These are phyloP conservation scores for Gorsachius magnificus DNA, from an alignment of 2,797 vertebrate species.

Conservation along the genomic window DNA sequence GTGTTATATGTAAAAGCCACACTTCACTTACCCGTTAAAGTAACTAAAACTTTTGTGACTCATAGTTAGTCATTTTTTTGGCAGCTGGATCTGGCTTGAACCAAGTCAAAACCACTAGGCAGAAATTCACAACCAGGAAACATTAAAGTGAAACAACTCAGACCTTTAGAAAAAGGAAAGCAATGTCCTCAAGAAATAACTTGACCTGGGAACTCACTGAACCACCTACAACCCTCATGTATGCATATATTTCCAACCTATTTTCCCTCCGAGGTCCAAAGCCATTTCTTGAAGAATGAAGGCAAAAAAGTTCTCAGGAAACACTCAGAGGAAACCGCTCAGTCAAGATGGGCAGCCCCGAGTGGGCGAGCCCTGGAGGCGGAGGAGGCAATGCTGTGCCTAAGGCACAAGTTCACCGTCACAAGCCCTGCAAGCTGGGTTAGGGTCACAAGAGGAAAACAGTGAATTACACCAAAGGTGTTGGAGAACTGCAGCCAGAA, in stretches of 20 bases:
- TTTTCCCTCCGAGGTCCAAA: neutral
- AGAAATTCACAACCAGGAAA: neutral
- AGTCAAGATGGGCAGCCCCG: fast-evolving
- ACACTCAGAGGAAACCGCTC: neutral
- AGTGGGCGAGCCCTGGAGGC: fast-evolving
- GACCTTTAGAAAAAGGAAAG: neutral
- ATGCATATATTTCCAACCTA: neutral
- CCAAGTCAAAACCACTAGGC: neutral
- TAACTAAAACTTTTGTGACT: neutral
- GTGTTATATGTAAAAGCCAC: neutral
- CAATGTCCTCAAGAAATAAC: neutral
- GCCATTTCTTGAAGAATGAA: neutral
- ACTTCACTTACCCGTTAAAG: neutral
- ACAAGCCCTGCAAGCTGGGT: neutral
- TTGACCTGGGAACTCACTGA: neutral
- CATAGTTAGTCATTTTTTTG: conserved; percentile 1
- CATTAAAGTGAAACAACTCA: neutral
- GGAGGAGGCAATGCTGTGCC: neutral
- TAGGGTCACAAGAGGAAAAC: neutral
- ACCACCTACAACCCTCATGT: neutral
- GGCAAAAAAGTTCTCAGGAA: neutral
- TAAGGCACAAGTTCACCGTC: neutral
- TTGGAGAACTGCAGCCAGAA: neutral
- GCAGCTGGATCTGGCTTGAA: neutral
- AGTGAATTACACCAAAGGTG: neutral